Base-by-base conservation (phyloP, 1,140 invertebrate species). In the Pararge aegeria region DNA sequence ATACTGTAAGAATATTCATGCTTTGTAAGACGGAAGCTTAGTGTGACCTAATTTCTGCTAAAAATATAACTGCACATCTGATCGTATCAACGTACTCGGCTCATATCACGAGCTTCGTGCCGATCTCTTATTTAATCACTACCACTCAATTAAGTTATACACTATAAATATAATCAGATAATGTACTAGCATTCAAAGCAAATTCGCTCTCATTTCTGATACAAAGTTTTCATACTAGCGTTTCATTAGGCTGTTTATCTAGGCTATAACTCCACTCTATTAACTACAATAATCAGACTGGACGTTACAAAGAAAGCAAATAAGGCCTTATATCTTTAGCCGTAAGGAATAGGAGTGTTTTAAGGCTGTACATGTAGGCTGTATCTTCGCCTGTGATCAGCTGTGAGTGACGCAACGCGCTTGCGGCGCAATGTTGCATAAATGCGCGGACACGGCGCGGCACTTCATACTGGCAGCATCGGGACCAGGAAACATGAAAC, bases 371-470 rank as follows among this genome's bases (percentile, higher is more conserved):
- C 10, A 34, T 34, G 9, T 34, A 34, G 30, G 30, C 30, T 34
- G 30, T 34, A 34, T 34, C 30, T 34, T 34, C 3, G 12, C 7
- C 29, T 21, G 13, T 38, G 44, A 40, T 57, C 55, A 57, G 34
- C 46, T 57, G 46, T n/a, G 48, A 38, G 34, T 57, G 55, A 56
- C 55, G 55, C 20, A 56, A 56, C 44, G 5, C n/a, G n/a, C n/a
- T n/a, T n/a, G n/a, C n/a, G 0, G 19, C 20, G 48, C 19, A 30
- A 15, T 4, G 20, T 56, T 56, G 29, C 19, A 49, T 56, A 24
- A 49, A 30, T n/a, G 10, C 30, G 1, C 10, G 3, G 10, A 0
- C 30, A n/a, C n/a, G n/a, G n/a, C 10, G 27, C 27, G 27, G 10
- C 10, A 27, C 27, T 27, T 27, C 10, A 27, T 27, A 27, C 27